Evolutionary conservation across 2,113 vertebrate genomes (phyloP).

Genomic region (Siniperca knerii): DNA sequence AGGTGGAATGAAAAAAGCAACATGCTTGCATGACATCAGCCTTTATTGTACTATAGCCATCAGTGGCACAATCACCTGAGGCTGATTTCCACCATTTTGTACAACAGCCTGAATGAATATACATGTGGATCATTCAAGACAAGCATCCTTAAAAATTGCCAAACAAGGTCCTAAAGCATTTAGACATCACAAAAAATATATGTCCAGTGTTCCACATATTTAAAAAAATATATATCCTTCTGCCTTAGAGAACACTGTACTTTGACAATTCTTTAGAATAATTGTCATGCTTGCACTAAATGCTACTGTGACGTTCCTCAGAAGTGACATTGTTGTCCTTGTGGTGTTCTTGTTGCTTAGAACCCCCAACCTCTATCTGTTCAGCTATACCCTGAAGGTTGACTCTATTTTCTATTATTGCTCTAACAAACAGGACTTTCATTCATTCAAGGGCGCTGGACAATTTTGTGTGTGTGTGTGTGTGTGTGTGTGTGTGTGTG

Average conservation of each 20-base stretch:
- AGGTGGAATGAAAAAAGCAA: slow-evolving; percentile 37
- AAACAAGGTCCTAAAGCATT: slow-evolving; percentile 1
- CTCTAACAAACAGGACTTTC: slow-evolving; percentile 43
- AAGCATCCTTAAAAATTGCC: slow-evolving; percentile 1
- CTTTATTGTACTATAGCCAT: slow-evolving; percentile 45
- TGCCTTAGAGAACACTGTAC: background rate
- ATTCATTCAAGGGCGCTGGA: slow-evolving; percentile 39
- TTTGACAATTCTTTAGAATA: background rate
- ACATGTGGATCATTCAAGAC: slow-evolving; percentile 9
- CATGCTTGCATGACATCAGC: slow-evolving; percentile 56
- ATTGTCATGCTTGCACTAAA: background rate
- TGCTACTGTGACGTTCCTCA: background rate
- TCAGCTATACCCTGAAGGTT: slow-evolving; percentile 38
- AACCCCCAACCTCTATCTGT: slow-evolving; percentile 33
- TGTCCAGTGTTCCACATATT: background rate
- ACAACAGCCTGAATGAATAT: background rate
- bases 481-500: slow-evolving; percentile 8
- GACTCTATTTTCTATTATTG: slow-evolving; percentile 59
- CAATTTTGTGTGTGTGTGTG: background rate
- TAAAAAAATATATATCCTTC: background rate
- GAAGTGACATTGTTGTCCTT: slow-evolving; percentile 29
- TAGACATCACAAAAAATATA: background rate
- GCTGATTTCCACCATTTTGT: slow-evolving; percentile 62
- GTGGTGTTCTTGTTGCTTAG: slow-evolving; percentile 3
- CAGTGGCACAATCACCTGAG: slow-evolving; percentile 50